Evolutionary conservation across 2,113 vertebrate species (phyloP), one percentile per base, ranked within the genome.

Genomic region (Synchiropus splendidus): DNA sequence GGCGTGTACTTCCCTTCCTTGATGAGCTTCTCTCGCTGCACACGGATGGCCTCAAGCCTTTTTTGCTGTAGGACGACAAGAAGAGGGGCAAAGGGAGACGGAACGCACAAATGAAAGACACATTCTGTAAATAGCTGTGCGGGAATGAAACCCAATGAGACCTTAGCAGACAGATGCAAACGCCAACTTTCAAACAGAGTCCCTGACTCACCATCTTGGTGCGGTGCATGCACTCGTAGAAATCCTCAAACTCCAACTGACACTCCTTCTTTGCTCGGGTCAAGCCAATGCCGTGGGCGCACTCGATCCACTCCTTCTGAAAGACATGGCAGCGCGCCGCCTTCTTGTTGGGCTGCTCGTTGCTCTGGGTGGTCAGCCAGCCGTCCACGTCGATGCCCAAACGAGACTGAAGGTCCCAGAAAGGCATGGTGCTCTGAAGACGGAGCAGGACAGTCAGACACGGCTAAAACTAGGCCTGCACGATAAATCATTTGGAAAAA

Each of bases 241-340:
- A 90, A 58, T 98, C 94, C 12, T 97, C 91, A 42, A 70, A 83
- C 74, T 98, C 94, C 30, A 86, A 21, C 39, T 70, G 68, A 65
- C 94, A 98, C 70, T 97, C 94, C 30, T 75, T 86, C 36, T 74
- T 69, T 27, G 92, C 90, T 0, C 93, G 87, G 15, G 39, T 88
- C 51, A 59, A 51, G 5, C 94, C 94, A 9, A 98, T 91, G 41
- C 86, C 90, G 38, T 88, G 75, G 1, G 83, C 8, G 10, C 93
- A 98, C 30, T 94, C 89, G 5, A 97, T 72, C 92, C 90, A 98
- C 39, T 97, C 93, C 62, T 94, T 95, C 72, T 97, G 90, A 49
- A 97, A 98, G 31, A 88, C 87, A 21, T 95, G 89, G 60, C 94
- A 98, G 33, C 56, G 46, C 0, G 46, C 1, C 1, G 86, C 60